A percentile compares a stretch with the other conserved stretches of the same genome.
Conservation (phyloP, 2,888 invertebrate genomes). For the Gortyna flavago region DNA sequence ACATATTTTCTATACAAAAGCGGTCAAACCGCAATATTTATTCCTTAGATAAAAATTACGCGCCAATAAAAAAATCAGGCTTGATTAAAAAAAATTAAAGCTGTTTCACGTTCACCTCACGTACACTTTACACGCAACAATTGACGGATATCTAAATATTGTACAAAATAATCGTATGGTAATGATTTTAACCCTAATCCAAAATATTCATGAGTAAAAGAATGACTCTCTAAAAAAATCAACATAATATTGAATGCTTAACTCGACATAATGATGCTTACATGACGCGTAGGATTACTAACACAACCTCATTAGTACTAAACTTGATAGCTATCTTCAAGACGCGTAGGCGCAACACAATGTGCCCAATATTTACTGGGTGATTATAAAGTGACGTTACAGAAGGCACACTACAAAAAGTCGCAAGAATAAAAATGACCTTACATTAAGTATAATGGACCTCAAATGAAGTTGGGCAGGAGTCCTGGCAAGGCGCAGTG, state of each 20-base stretch:
- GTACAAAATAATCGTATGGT: background rate
- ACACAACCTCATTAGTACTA: slow-evolving; percentile 64
- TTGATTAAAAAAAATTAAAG: too few species aligned
- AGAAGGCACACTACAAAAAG: slow-evolving; percentile 36
- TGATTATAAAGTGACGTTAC: background rate
- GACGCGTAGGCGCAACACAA: slow-evolving; percentile 64
- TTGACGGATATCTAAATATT: background rate
- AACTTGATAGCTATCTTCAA: slow-evolving; percentile 57
- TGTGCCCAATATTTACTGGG: slow-evolving; percentile 55
- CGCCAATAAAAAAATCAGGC: background rate
- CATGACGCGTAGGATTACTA: slow-evolving; percentile 61
- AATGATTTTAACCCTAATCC: background rate
- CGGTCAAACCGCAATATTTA: background rate
- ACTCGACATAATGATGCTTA: slow-evolving; percentile 41
- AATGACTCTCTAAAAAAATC: background rate
- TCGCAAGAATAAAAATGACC: background rate
- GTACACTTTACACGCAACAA: background rate
- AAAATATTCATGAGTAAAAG: background rate
- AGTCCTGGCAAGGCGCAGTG: too few species aligned
- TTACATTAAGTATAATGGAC: too few species aligned
- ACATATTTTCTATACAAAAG: background rate
- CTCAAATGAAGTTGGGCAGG: too few species aligned
- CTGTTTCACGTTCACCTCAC: too few species aligned
- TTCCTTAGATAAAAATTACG: background rate
- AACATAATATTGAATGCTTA: slow-evolving; percentile 21